These are phyloP conservation scores for Plutomurus gul DNA, from an alignment of 1,140 invertebrate genomes.

Conservation along the genomic window DNA sequence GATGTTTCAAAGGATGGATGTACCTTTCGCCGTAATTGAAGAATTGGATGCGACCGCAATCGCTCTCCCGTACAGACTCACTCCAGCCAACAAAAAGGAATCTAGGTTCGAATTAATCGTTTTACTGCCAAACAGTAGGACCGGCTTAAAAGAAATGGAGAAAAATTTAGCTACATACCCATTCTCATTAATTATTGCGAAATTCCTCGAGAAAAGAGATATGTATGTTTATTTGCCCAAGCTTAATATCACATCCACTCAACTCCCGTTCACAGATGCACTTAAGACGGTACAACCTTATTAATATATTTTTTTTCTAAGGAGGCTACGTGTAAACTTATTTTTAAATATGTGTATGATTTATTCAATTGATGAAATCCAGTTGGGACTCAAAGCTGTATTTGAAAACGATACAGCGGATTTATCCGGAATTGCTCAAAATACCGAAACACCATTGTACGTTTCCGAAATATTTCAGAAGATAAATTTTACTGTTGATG, in stretches of 20 bases:
- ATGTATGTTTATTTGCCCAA: constrained; percentile 40
- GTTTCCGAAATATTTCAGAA: constrained; percentile 6
- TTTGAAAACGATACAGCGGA: background rate
- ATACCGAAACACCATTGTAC: background rate
- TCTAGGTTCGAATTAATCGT: constrained; percentile 61
- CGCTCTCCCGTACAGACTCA: constrained; percentile 70
- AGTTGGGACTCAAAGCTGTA: background rate
- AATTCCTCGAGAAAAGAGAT: constrained; percentile 54
- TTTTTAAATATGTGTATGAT: background rate
- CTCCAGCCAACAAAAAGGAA: background rate
- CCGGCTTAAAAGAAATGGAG: constrained; percentile 62
- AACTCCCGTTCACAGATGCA: background rate
- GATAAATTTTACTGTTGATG: constrained; percentile 33
- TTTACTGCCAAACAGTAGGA: constrained; percentile 65
- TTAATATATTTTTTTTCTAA: background rate
- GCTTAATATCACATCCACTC: background rate
- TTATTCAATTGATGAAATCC: background rate
- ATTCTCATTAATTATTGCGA: constrained; percentile 55
- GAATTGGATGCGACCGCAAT: constrained; percentile 72
- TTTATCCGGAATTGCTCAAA: background rate
- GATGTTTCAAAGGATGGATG: constrained; percentile 69
- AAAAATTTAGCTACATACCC: constrained; percentile 59
- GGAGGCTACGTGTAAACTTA: background rate
- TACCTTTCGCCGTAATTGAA: constrained; percentile 67
- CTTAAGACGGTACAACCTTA: background rate